Conservation (phyloP, 2,888 invertebrate species). For the Noctua janthina region DNA sequence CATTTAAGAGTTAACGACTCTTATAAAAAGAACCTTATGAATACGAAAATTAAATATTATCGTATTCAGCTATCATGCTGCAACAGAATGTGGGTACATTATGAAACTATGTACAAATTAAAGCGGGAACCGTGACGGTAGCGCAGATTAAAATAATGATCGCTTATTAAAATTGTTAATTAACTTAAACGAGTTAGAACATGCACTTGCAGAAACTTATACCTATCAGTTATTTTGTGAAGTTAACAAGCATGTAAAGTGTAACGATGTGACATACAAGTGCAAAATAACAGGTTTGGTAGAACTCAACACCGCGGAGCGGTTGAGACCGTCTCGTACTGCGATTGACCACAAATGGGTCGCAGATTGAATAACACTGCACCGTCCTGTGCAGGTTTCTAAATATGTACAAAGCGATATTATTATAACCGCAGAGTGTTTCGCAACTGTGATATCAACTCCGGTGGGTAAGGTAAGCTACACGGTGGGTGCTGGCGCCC, state of each 20-base stretch:
- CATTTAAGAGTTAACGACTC: conserved; percentile 46
- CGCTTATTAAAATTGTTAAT: conserved; percentile 82
- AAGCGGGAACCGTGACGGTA: conserved; percentile 80
- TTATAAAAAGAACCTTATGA: conserved; percentile 59
- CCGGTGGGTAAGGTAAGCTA: conserved; percentile 63
- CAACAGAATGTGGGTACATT: conserved; percentile 68
- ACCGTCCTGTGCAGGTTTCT: conserved; percentile 85
- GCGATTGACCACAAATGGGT: conserved; percentile 88
- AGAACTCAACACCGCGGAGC: conserved; percentile 59
- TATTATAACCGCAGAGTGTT: conserved; percentile 85
- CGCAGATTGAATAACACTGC: conserved; percentile 87
- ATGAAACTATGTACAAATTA: conserved; percentile 76
- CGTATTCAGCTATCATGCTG: conserved; percentile 68
- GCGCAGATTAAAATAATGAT: conserved; percentile 80
- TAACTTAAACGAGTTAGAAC: conserved; percentile 74
- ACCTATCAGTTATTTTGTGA: conserved; percentile 56
- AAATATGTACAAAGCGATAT: conserved; percentile 86
- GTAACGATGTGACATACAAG: conserved; percentile 49
- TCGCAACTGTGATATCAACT: conserved; percentile 76
- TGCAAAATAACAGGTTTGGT: conserved; percentile 71
- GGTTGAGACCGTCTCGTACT: conserved; percentile 75
- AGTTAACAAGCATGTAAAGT: conserved; percentile 48
- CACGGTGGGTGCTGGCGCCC: conserved; percentile 63
- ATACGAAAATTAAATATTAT: conserved; percentile 69
- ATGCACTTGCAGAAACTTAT: conserved; percentile 54